Evolutionary conservation across 2,797 vertebrate genomes (phyloP), one percentile per base, ranked within the genome.

Genomic region (Alcedo quadribrachys): DNA sequence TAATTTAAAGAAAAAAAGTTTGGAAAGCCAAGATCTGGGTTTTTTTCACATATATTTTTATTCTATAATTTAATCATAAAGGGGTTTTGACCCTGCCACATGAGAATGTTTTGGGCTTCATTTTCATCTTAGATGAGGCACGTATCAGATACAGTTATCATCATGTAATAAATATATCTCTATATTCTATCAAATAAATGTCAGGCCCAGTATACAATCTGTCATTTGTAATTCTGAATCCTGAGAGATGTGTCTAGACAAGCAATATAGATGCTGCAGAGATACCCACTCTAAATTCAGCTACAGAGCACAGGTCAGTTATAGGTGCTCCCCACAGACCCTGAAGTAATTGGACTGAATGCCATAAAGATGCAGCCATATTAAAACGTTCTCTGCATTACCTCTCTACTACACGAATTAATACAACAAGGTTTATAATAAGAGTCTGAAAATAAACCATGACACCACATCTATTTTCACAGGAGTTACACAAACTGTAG

Each of bases 221-320:
- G 92, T 86, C 91, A 90, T 90, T 95, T 92, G n/a, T 54, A 93
- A 95, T 95, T 92, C 57, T 79, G 55, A 85, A 79, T 85, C 19
- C 27, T 87, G 33, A 69, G 21, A 90, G 37, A 93, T 48, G 6
- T 92, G 92, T 93, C 89, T 94, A 93, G 92, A 94, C 94, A 75
- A 82, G 78, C 67, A 89, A 87, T 87, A 82, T 20, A 94, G 90
- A 94, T 90, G 81, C 20, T 62, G 50, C 51, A 92, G 40, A 94
- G 85, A 94, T 89, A 94, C 21, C 40, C 22, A 70, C n/a, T 86
- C 20, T 54, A 87, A 85, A 89, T 85, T 85, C 50, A 85, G 12
- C 62, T 91, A 27, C 76, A 83, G 50, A 92, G 73, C 50, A 60
- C 35, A 68, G 79, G 46, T 20, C 6, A 0, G 27, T 89, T 73